A percentile compares a stretch with the other conserved stretches of the same genome.
These are phyloP conservation scores for Bucorvus abyssinicus DNA, from an alignment of 2,797 vertebrate genomes.

Conservation along the genomic window DNA sequence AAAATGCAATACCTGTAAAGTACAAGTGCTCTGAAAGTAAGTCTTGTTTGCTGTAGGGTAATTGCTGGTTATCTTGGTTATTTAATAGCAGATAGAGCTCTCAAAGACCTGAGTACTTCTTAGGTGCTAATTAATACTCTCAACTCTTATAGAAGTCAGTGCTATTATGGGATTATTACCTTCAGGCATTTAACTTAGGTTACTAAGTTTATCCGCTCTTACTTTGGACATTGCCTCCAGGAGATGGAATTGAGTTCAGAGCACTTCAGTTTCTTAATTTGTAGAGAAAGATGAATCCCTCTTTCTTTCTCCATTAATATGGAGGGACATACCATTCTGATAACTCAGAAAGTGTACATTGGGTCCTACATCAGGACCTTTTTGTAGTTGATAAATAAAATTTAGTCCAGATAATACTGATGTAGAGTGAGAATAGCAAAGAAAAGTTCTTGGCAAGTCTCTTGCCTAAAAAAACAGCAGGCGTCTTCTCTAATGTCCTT, in stretches of 20 bases:
- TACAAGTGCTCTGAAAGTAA: not conserved
- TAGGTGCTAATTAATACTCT: not conserved
- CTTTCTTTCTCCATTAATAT: not conserved
- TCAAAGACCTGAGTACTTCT: not conserved
- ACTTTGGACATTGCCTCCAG: not conserved
- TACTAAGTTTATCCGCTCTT: not conserved
- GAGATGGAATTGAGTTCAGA: not conserved
- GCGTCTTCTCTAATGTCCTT: not conserved
- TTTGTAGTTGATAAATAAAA: not conserved
- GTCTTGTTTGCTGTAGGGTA: not conserved
- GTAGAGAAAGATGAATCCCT: not conserved
- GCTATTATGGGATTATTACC: not conserved
- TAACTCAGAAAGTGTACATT: not conserved
- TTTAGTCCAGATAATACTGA: not conserved
- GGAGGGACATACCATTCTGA: not conserved
- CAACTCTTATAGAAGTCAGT: not conserved
- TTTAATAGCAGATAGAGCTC: not conserved
- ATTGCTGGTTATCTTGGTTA: not conserved
- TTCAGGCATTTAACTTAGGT: not conserved
- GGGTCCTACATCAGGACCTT: not conserved
- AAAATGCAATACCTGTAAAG: not conserved
- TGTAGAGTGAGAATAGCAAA: not conserved
- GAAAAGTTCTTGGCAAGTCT: not conserved
- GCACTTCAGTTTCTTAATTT: not conserved
- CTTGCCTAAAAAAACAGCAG: not conserved